Percentiles rank a stretch among this genome's conserved stretches.
These are phyloP conservation scores for Seriola aureovittata DNA, from an alignment of 2,113 vertebrate species.

Conservation along the genomic window DNA sequence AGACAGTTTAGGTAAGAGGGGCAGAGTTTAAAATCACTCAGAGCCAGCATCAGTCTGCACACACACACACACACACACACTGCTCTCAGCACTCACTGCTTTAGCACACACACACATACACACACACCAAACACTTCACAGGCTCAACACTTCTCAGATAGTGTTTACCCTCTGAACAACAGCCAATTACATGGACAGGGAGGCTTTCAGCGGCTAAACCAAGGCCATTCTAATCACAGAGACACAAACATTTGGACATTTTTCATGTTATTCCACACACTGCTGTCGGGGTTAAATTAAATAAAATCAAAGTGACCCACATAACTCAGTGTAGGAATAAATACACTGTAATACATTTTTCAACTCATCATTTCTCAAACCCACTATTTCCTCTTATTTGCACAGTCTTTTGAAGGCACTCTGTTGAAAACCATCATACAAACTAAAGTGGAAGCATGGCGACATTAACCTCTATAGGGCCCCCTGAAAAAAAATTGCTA, in stretches of 20 bases:
- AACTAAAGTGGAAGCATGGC: not conserved
- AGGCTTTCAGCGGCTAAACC: slow-evolving; percentile 54
- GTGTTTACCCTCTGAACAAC: slow-evolving; percentile 70
- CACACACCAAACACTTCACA: slow-evolving; percentile 59
- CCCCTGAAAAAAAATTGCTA: not conserved
- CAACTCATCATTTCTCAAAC: slow-evolving; percentile 39
- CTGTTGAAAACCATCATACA: slow-evolving; percentile 35
- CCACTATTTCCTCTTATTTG: slow-evolving; percentile 24
- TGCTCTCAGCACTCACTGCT: slow-evolving; percentile 42
- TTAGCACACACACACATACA: slow-evolving; percentile 45
- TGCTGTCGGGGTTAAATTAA: slow-evolving; percentile 43
- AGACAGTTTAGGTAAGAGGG: slow-evolving; percentile 36
- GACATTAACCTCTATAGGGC: not conserved
- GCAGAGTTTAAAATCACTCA: slow-evolving; percentile 68
- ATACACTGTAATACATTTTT: slow-evolving; percentile 31
- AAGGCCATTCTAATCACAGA: slow-evolving; percentile 20
- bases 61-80: slow-evolving; percentile 43
- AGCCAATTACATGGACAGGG: slow-evolving; percentile 62
- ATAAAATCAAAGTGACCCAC: slow-evolving; percentile 43
- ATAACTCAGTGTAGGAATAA: slow-evolving; percentile 43
- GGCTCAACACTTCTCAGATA: slow-evolving; percentile 73
- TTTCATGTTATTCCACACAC: slow-evolving; percentile 39
- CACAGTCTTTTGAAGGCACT: not conserved
- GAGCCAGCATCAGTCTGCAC: slow-evolving; percentile 50
- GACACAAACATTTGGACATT: slow-evolving; percentile 57